Percentiles rank a stretch among this genome's conserved stretches.
phyloP scores from a whole-genome alignment of 2,113 vertebrate genomes.

The Rhynchomys soricoides region DNA sequence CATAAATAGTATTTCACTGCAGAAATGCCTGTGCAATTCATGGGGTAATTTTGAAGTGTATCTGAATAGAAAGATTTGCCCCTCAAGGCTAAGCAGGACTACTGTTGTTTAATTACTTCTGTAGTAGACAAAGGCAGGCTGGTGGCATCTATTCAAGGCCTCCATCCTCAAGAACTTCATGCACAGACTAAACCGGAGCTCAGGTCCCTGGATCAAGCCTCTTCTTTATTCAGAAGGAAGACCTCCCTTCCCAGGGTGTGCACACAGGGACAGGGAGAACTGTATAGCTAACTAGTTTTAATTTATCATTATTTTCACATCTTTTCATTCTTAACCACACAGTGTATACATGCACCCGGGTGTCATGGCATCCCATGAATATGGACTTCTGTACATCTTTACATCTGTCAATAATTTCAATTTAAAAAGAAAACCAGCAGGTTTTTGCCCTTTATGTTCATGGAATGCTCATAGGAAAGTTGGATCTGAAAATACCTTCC shows the following conservation, averaged over 20 bases:
- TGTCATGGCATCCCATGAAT: not conserved
- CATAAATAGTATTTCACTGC: conserved; percentile 18
- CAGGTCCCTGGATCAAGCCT: not conserved
- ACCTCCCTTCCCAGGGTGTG: not conserved
- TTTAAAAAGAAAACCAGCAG: not conserved
- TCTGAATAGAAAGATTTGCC: not conserved
- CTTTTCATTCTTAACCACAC: not conserved
- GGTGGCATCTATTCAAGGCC: not conserved
- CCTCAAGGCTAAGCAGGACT: not conserved
- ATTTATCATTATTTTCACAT: not conserved
- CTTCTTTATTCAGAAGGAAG: not conserved
- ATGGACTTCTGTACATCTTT: not conserved
- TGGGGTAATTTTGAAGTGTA: not conserved
- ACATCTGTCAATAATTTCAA: not conserved
- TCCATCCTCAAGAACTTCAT: not conserved
- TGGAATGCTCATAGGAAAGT: not conserved
- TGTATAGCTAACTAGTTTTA: not conserved
- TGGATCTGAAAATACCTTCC: not conserved
- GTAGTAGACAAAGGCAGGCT: not conserved
- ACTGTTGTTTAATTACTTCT: conserved; percentile 5
- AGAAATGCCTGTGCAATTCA: conserved; percentile 29
- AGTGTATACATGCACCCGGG: too few relatives aligned
- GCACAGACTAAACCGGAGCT: not conserved
- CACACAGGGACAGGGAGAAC: not conserved
- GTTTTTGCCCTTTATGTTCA: not conserved